Conservation (phyloP, 1,140 invertebrate genomes). For the Piezodorus guildinii region DNA sequence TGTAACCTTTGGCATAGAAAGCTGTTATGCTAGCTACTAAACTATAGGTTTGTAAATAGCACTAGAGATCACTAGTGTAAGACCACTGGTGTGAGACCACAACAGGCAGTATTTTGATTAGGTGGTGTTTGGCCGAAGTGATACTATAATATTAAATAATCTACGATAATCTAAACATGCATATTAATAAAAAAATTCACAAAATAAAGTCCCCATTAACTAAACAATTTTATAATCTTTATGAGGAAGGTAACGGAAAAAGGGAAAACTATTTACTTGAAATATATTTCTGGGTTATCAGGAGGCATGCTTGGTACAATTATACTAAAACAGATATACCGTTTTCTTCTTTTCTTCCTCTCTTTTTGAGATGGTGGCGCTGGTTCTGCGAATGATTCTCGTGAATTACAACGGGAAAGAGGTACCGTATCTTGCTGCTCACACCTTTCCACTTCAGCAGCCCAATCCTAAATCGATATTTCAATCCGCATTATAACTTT, state of each 20-base stretch:
- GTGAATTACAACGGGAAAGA: conserved; percentile 6
- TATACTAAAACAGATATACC: conserved; percentile 11
- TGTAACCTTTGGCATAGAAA: no score
- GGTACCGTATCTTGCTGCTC: background rate
- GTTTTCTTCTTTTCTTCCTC: conserved; percentile 15
- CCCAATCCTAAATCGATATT: conserved; percentile 19
- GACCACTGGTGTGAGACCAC: no score
- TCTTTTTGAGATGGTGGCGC: conserved; percentile 5
- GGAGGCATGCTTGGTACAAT: conserved; percentile 7
- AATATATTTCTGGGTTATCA: background rate
- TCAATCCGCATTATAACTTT: background rate
- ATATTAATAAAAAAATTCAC: no score
- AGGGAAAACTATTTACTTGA: background rate
- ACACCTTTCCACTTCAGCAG: conserved; percentile 21
- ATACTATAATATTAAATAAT: no score
- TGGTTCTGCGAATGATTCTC: conserved; percentile 11
- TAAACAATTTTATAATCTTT: no score
- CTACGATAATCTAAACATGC: no score
- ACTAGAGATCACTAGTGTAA: no score
- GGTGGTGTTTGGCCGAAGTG: no score
- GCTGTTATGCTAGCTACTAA: no score
- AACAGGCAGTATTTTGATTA: no score
- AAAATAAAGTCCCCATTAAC: no score
- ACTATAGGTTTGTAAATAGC: no score
- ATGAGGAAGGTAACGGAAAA: background rate